phyloP scores from a whole-genome alignment of 1,140 invertebrate genomes.

The Drosophila quadrilineata region DNA sequence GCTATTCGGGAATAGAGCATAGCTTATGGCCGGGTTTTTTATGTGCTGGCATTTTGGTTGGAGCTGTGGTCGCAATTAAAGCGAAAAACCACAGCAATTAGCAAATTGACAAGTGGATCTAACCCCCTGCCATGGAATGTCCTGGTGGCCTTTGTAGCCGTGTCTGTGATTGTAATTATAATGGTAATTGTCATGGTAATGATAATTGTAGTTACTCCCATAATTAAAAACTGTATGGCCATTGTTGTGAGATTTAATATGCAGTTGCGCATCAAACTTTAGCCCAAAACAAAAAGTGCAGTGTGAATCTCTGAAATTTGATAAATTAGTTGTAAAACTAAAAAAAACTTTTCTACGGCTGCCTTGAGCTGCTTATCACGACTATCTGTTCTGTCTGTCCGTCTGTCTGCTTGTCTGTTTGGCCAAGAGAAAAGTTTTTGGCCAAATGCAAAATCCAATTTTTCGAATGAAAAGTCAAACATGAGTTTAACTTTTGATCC shows the following conservation, averaged over 20 bases:
- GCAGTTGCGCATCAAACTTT: conserved; percentile 5
- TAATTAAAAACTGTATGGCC: conserved; percentile 64
- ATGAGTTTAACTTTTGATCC: conserved; percentile 79
- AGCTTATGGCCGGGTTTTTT: conserved; percentile 44
- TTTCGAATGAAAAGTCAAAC: conserved; percentile 80
- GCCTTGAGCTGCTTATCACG: conserved; percentile 48
- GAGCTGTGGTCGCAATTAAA: conserved; percentile 69
- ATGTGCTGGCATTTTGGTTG: conserved; percentile 35
- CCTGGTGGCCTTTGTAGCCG: conserved; percentile 8
- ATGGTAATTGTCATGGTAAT: conserved; percentile 2
- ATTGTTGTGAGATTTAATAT: conserved; percentile 49
- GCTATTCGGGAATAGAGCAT: neutral
- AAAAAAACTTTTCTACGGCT: conserved; percentile 50
- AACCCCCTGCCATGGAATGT: conserved; percentile 69
- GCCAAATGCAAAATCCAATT: conserved; percentile 78
- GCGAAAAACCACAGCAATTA: conserved; percentile 70
- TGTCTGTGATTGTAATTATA: conserved; percentile 8
- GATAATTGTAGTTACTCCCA: conserved; percentile 50
- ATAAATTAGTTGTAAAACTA: conserved; percentile 76
- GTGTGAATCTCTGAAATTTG: conserved; percentile 72
- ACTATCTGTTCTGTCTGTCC: conserved; percentile 19
- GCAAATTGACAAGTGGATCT: conserved; percentile 76
- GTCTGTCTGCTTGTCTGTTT: conserved; percentile 30
- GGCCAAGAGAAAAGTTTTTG: conserved; percentile 49
- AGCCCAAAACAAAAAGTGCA: conserved; percentile 62